These are phyloP conservation scores for Malurus splendens DNA, from an alignment of 2,797 vertebrate species.

Conservation along the genomic window DNA sequence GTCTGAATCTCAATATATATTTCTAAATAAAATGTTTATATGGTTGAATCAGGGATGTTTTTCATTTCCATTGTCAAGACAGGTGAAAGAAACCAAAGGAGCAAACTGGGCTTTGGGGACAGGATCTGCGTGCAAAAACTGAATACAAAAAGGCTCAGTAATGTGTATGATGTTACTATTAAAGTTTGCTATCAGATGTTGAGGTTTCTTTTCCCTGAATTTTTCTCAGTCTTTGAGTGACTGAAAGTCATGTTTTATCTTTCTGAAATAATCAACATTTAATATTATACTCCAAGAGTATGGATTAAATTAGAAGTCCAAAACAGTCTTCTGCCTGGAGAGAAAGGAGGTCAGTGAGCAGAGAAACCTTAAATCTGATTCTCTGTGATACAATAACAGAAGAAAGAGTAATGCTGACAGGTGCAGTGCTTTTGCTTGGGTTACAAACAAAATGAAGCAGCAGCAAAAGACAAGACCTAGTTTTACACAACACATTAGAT, in stretches of 20 bases:
- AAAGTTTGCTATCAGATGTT: background rate
- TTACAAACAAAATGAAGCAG: background rate
- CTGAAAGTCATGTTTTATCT: background rate
- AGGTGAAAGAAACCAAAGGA: background rate
- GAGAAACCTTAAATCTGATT: background rate
- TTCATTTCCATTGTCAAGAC: background rate
- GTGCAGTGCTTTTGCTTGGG: background rate
- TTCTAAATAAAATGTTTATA: background rate
- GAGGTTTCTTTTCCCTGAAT: background rate
- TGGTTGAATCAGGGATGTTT: background rate
- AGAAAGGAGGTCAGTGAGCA: background rate
- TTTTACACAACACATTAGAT: background rate
- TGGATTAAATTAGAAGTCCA: background rate
- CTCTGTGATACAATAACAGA: background rate
- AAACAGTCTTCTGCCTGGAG: background rate
- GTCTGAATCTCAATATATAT: background rate
- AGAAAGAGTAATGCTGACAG: background rate
- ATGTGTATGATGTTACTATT: background rate
- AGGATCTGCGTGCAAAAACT: rapidly evolving
- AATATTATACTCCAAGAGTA: background rate
- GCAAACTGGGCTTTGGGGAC: background rate
- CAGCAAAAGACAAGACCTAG: background rate
- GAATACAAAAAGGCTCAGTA: background rate
- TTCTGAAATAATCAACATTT: background rate
- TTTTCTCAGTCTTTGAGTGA: background rate